Conservation (phyloP, 2,888 invertebrate species). For the Papilio demoleus region DNA sequence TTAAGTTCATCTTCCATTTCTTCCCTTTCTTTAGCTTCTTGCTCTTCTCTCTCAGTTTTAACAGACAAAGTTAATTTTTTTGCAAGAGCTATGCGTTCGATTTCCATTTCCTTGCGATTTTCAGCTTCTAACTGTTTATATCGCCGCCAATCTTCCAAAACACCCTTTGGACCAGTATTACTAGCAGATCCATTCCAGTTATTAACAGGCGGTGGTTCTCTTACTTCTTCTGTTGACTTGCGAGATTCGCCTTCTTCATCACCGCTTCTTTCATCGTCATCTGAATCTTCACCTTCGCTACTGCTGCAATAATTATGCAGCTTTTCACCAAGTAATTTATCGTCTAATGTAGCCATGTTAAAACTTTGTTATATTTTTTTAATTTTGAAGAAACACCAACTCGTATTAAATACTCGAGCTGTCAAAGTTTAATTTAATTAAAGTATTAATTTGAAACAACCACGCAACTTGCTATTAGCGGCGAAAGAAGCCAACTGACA, state of each 20-base stretch:
- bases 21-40: constrained; percentile 88
- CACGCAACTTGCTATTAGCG: background rate
- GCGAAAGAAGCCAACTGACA: background rate
- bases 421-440: background rate
- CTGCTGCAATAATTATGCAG: constrained; percentile 97
- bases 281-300: constrained; percentile 90
- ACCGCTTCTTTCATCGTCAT: constrained; percentile 82
- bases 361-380: too few species aligned
- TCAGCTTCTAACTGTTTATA: constrained; percentile 95
- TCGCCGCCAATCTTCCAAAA: constrained; percentile 97
- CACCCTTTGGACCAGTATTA: constrained; percentile 98
- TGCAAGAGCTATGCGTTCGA: constrained; percentile 89
- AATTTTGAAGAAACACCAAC: constrained; percentile 19
- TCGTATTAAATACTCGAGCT: background rate
- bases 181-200: constrained; percentile 92
- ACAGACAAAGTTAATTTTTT: constrained; percentile 94
- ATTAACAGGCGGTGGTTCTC: constrained; percentile 81
- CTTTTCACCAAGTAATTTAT: constrained; percentile 97
- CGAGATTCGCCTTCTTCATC: constrained; percentile 68
- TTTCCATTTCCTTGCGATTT: constrained; percentile 89
- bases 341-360: constrained; percentile 97
- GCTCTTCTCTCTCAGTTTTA: constrained; percentile 89
- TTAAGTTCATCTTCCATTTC: constrained; percentile 92
- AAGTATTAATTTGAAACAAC: background rate
- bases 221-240: constrained; percentile 53